Base-by-base conservation (phyloP, 2,888 invertebrate species). In the Melinopterus prodromus region DNA sequence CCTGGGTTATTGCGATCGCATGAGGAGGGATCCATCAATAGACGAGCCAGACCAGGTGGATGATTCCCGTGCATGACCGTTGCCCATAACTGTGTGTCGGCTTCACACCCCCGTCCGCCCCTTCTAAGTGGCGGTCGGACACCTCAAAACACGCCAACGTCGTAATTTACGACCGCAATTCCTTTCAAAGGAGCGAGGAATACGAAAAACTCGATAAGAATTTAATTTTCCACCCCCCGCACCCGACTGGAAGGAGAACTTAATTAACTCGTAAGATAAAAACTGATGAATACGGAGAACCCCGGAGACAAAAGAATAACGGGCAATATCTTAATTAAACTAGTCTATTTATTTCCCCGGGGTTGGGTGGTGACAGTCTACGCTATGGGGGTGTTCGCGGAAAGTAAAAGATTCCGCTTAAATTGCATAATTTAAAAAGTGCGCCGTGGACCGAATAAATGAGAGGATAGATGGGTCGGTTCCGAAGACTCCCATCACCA, bases 291-390 rank as follows among this genome's bases (percentile, higher is more conserved):
- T 74, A 15, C 53, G 9, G 53, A 53, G 53, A 53, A 53, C 35
- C 77, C 77, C 71, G 79, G 88, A 89, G 88, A 89, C 89, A 89
- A 89, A 89, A 89, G 89, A 89, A 88, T 88, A 88, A 87, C 87
- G 89, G 86, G 89, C 89, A 89, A 89, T 89, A 90, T 90, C 90
- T 90, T 90, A 90, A 90, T 90, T 90, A 90, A 90, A 90, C 86
- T 90, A 88, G 88, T 89, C 89, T 89, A 90, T 90, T 90, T 89
- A 89, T 89, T 88, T 88, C 87, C 88, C 86, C 70, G 69, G 79
- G 74, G 72, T 69, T 38, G 70, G 72, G 69, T 70, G 53, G 26
- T 26, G 26, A 26, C 26, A 35, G 72, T 82, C 82, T 83, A 78
- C 78, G 81, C 82, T 71, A 76, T 77, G 79, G 71, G 77, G 76